These are phyloP conservation scores for Drosophila kikkawai DNA, from an alignment of 1,140 invertebrate species.

Conservation along the genomic window DNA sequence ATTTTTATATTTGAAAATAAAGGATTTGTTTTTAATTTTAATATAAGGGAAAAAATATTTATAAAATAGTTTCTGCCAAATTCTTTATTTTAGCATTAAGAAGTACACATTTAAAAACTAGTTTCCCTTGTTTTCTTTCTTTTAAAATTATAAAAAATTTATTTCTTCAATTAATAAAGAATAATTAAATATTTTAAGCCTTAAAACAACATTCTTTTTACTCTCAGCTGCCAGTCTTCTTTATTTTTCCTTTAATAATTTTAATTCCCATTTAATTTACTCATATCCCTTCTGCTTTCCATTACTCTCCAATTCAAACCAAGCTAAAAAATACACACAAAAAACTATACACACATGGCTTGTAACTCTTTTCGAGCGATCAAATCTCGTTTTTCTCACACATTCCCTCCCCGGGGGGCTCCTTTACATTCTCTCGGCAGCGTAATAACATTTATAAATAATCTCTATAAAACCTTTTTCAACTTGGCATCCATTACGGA, in stretches of 20 bases:
- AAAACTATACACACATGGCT: not conserved
- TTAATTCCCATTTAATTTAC: not conserved
- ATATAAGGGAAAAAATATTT: too few species aligned
- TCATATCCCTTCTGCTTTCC: not conserved
- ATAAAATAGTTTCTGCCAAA: too few species aligned
- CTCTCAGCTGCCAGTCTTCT: not conserved
- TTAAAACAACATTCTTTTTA: not conserved
- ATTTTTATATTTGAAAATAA: too few species aligned
- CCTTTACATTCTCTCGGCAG: slow-evolving; percentile 34
- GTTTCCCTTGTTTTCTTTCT: too few species aligned
- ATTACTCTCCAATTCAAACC: not conserved
- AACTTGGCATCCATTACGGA: slow-evolving; percentile 53
- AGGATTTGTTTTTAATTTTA: too few species aligned
- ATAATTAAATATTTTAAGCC: not conserved
- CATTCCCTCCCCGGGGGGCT: slow-evolving; percentile 8
- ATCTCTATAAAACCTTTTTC: slow-evolving; percentile 53
- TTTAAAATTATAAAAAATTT: too few species aligned
- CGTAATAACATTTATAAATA: slow-evolving; percentile 56
- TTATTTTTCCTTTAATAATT: not conserved
- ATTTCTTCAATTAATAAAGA: too few species aligned
- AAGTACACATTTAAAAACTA: too few species aligned
- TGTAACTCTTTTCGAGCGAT: slow-evolving; percentile 24
- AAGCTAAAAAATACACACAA: slow-evolving; percentile 10
- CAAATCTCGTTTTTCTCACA: slow-evolving; percentile 24
- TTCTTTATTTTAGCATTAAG: too few species aligned